phyloP scores from a whole-genome alignment of 2,113 vertebrate species.

The Dicentrarchus labrax region DNA sequence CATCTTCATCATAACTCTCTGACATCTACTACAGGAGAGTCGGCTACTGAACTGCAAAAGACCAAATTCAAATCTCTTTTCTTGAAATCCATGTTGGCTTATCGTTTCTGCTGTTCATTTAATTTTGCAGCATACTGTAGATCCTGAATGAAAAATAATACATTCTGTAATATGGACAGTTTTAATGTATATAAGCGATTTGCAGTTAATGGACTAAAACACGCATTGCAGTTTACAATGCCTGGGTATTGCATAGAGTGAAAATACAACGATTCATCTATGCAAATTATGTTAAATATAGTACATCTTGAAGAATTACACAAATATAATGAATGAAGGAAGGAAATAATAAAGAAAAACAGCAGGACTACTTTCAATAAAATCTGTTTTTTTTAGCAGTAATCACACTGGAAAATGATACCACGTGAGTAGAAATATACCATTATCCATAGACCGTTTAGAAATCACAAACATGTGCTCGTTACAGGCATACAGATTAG shows the following conservation, averaged over 20 bases:
- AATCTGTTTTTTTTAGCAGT: not conserved
- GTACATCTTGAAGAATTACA: not conserved
- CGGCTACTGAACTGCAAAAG: constrained; percentile 1
- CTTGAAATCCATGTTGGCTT: not conserved
- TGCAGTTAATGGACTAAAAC: constrained; percentile 25
- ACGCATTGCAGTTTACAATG: not conserved
- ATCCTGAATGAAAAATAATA: not conserved
- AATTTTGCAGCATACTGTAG: not conserved
- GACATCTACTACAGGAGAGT: not conserved
- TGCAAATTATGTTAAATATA: constrained; percentile 24
- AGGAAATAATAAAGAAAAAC: not conserved
- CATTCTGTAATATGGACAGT: not conserved
- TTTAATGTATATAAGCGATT: not conserved
- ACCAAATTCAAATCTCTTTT: constrained; percentile 9
- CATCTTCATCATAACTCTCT: constrained; percentile 15
- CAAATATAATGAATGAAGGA: not conserved
- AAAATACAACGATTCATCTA: not conserved
- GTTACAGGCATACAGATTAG: constrained; percentile 73
- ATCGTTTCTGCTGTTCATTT: not conserved
- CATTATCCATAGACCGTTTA: constrained; percentile 49
- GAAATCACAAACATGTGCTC: constrained; percentile 56
- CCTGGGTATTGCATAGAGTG: not conserved
- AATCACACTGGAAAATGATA: constrained; percentile 26
- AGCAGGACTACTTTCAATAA: constrained; percentile 9
- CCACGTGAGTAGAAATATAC: constrained; percentile 33